Conservation (phyloP, 2,113 vertebrate species). For the Calyptommatus sinebrachiatus region DNA sequence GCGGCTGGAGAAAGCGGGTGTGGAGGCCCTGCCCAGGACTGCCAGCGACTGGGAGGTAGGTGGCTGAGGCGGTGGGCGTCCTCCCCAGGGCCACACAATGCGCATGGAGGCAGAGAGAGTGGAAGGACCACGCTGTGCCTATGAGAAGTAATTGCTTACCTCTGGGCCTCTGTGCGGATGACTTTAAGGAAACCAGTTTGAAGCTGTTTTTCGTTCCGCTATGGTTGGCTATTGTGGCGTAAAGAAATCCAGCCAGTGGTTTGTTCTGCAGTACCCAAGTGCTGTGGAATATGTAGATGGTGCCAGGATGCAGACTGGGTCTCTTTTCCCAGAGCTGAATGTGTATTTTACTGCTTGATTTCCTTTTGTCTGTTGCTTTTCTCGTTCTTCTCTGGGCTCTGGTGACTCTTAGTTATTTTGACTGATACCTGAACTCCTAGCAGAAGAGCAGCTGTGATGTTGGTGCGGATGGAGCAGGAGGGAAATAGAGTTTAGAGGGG, state of each 20-base stretch:
- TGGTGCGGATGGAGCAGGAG: not conserved
- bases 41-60: conserved; percentile 83
- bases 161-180: not conserved
- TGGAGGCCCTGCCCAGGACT: conserved; percentile 75
- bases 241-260: too few species aligned
- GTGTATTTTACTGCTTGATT: not conserved
- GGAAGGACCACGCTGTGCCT: not conserved
- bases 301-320: not conserved
- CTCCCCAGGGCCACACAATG: not conserved
- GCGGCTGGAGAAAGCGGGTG: conserved; percentile 72
- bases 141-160: not conserved
- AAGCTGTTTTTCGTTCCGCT: too few species aligned
- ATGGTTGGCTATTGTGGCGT: too few species aligned
- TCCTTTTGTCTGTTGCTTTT: not conserved
- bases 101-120: too few species aligned
- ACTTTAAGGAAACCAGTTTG: not conserved
- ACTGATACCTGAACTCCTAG: not conserved
- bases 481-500: too few species aligned
- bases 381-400: not conserved
- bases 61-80: not conserved
- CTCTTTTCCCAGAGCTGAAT: too few species aligned
- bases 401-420: not conserved
- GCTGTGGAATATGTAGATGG: too few species aligned
- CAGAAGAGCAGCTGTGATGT: not conserved
- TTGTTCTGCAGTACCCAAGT: too few species aligned